Conservation (phyloP, 2,113 vertebrate genomes). For the Centropus unirufus region DNA sequence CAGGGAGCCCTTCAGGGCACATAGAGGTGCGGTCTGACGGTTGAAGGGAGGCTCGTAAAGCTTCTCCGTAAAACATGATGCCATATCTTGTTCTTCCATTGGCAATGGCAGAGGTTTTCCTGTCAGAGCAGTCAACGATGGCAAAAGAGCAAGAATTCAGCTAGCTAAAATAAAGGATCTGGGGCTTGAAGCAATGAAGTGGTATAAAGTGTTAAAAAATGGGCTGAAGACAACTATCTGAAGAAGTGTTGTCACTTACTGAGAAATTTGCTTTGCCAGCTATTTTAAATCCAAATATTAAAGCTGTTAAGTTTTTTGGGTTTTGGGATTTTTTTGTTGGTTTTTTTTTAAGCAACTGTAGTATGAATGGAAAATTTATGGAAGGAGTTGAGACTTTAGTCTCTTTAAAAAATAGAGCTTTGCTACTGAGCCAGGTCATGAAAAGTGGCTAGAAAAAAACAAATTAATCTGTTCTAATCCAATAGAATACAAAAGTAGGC, state of each 20-base stretch:
- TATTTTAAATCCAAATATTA: conserved; percentile 52
- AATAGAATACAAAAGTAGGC: conserved; percentile 22
- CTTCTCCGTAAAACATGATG: not conserved
- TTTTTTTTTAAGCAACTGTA: conserved; percentile 9
- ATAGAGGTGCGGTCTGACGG: not conserved
- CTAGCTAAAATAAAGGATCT: not conserved
- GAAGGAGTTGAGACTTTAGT: conserved; percentile 22
- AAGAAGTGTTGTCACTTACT: conserved; percentile 58
- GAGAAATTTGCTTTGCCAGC: conserved; percentile 42
- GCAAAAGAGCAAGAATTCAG: not conserved
- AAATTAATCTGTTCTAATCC: conserved; percentile 22
- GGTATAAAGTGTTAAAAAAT: conserved; percentile 52
- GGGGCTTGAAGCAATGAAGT: conserved; percentile 24
- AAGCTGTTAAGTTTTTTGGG: not conserved
- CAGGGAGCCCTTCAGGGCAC: not conserved
- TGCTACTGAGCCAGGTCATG: conserved; percentile 15
- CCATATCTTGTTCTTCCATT: not conserved
- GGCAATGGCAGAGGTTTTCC: not conserved
- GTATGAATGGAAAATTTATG: conserved; percentile 20
- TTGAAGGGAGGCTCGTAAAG: not conserved
- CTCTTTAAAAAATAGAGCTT: not conserved
- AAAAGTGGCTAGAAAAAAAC: conserved; percentile 12
- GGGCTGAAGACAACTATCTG: conserved; percentile 37
- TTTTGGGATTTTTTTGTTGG: too few species aligned
- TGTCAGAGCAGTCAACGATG: not conserved